A percentile compares a stretch with the other conserved stretches of the same genome.
phyloP scores from a whole-genome alignment of 2,113 vertebrate genomes.

The Scomber colias region DNA sequence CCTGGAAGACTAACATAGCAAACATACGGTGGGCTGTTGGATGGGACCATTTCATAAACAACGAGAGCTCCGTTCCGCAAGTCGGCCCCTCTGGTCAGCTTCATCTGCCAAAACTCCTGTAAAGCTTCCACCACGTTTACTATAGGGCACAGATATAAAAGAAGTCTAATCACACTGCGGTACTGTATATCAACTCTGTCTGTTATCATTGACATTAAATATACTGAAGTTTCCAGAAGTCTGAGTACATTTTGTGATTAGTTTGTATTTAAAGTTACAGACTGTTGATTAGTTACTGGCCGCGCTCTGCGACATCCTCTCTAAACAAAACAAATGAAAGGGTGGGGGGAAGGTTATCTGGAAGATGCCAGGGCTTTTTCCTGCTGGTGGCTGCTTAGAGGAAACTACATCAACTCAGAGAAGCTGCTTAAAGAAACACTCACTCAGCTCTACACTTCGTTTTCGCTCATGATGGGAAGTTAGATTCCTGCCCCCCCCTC shows the following conservation, averaged over 20 bases:
- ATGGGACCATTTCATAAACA: slow-evolving; percentile 98
- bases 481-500: background rate
- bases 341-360: slow-evolving; percentile 39
- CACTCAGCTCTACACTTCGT: background rate
- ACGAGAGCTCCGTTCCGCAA: slow-evolving; percentile 96
- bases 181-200: background rate
- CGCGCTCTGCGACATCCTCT: slow-evolving; percentile 44
- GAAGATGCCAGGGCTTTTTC: slow-evolving; percentile 61
- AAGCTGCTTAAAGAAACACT: slow-evolving; percentile 53
- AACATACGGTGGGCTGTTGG: slow-evolving; percentile 94
- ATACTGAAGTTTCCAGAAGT: background rate
- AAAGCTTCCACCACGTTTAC: slow-evolving; percentile 98
- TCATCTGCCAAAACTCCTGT: slow-evolving; percentile 99
- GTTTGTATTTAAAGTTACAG: background rate
- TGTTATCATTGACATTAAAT: background rate
- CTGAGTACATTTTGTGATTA: background rate
- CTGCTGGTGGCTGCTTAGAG: slow-evolving; percentile 44
- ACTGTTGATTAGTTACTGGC: background rate
- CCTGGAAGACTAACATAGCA: slow-evolving; percentile 97
- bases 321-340: slow-evolving; percentile 51
- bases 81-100: slow-evolving; percentile 94
- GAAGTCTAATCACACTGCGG: background rate
- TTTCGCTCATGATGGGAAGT: slow-evolving; percentile 8
- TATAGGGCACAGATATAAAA: slow-evolving; percentile 63
- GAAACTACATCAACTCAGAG: slow-evolving; percentile 54